Evolutionary conservation across 2,797 vertebrate genomes (phyloP), one percentile per base, ranked within the genome.

Genomic region (Silurus lanzhouensis): DNA sequence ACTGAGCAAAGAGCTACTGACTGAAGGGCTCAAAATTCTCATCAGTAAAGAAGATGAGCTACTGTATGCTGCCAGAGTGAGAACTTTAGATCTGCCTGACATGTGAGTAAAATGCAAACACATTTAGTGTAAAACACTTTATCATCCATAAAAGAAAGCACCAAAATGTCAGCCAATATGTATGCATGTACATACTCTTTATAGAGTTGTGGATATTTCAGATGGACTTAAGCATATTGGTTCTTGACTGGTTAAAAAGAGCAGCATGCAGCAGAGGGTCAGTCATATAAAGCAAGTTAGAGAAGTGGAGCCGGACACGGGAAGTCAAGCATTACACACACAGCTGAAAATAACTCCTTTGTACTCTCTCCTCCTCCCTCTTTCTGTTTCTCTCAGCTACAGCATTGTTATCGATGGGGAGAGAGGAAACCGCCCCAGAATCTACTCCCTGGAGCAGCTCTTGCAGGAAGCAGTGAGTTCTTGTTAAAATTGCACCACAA

Each of bases 21-120:
- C 95, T 58, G 97, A 98, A 0, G 98, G 97, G 5, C 92, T 99
- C 57, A 97, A 97, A 17, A 96, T 99, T 86, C 95, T 99, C 88
- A 97, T 99, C 89, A 97, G 97, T 81, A 97, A 99, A 96, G 98
- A 99, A 52, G 98, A 99, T 90, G 98, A 99, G 92, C 96, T 99
- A 76, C 94, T 99, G 7, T 99, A 99, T 0, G 97, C 98, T 0
- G 98, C 98, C 0, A 96, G 96, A 0, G 96, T 99, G 88, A 97
- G 97, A 89, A 96, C 96, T 0, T 93, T 98, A 88, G 97, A 98
- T 83, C 95, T 97, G 0, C 96, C 97, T 0, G 97, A 98, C 93
- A 97, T 98, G 98, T 99, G 92, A 97, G 97, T 91, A 67, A 1
- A 57, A 57, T 2, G 44, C 70, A 83, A 52, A 52, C 57, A 52